Base-by-base conservation (phyloP, 2,113 vertebrate genomes). In the Neomonachus schauinslandi region DNA sequence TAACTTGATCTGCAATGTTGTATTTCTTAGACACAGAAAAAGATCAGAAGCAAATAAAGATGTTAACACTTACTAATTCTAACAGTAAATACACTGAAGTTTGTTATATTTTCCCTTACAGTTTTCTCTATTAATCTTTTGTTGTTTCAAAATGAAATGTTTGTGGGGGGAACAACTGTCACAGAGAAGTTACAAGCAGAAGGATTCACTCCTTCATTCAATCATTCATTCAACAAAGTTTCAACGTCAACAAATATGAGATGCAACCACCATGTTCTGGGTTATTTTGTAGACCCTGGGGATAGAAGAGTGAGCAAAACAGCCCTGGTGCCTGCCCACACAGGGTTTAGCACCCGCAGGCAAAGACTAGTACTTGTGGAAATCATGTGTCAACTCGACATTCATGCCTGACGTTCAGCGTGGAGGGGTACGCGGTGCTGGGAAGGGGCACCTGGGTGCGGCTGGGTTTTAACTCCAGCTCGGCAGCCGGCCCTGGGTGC, bases 21-120 rank as follows among this genome's bases (percentile, higher is more conserved):
- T 63, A 67, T 61, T 95, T 90, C 81, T 51, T 76, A 83, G 42
- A 80, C 95, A 53, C 36, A 1, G 49, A 84, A 90, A 95, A 67
- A 69, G 2, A 83, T 82, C 39, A 67, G 69, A 95, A 36, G 51
- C 63, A 89, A 95, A 94, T 49, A 76, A n/a, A 71, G 59, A 36
- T 51, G 49, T 51, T 82, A 93, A 94, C 21, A 72, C 46, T 72
- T 71, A 95, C 86, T 79, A 61, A 95, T 83, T 94, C 79, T 86
- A 24, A 77, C 12, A 93, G 10, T 26, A 93, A 81, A 71, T 42
- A 77, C 12, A 59, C 15, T 33, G 15, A 28, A 81, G 31, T 93
- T 87, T 69, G 33, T 76, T 82, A 18, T 21, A 69, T 46, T 72
- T 79, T 63, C 77, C 33, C 36, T 74, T 83, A 28, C 2, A 51